phyloP scores from a whole-genome alignment of 2,113 vertebrate genomes.

The Cromileptes altivelis region DNA sequence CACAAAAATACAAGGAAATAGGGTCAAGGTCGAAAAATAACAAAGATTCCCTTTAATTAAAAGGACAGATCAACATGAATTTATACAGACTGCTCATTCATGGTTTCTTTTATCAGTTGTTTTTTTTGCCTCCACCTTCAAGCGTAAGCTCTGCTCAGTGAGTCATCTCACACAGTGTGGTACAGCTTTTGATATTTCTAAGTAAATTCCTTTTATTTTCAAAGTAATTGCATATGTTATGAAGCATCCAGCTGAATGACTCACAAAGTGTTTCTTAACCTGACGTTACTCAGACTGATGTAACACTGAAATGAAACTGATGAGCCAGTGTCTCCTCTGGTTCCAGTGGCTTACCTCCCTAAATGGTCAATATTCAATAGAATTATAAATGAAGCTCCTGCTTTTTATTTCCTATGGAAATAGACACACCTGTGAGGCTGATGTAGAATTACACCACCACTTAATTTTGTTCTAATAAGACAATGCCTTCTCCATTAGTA shows the following conservation, averaged over 20 bases:
- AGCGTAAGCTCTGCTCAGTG: not conserved
- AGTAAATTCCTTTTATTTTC: slow-evolving; percentile 17
- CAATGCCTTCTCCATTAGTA: too few relatives aligned
- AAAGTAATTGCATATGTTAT: slow-evolving; percentile 5
- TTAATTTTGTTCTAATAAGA: too few relatives aligned
- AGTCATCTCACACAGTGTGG: not conserved
- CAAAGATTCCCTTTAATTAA: not conserved
- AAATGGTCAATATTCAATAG: not conserved
- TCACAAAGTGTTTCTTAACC: not conserved
- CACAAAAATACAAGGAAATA: too few relatives aligned
- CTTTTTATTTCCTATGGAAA: not conserved
- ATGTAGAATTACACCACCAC: not conserved
- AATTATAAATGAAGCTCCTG: not conserved
- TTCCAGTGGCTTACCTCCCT: not conserved
- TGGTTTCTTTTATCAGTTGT: too few relatives aligned
- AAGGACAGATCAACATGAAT: not conserved
- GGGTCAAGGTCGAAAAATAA: too few relatives aligned
- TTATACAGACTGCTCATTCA: not conserved
- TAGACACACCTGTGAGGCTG: not conserved
- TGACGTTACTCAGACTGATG: slow-evolving; percentile 6
- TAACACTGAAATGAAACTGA: not conserved
- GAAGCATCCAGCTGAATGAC: not conserved
- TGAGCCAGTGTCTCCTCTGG: not conserved
- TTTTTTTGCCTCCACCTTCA: not conserved
- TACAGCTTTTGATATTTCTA: slow-evolving; percentile 1